Evolutionary conservation across 2,797 vertebrate species (phyloP).

Genomic region (Graptemys geographica): DNA sequence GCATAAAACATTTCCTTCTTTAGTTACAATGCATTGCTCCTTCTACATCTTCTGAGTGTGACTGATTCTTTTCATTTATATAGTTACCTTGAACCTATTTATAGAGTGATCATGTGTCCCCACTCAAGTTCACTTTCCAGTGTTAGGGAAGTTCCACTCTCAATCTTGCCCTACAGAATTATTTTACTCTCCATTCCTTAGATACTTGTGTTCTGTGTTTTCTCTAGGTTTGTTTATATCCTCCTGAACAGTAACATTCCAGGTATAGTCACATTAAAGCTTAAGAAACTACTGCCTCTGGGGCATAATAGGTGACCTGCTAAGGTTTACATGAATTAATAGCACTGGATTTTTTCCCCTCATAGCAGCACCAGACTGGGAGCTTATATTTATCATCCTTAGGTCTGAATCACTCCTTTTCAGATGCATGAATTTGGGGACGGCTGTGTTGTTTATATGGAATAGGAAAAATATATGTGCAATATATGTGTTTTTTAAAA

Average conservation of each 20-base stretch:
- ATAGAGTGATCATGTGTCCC: background rate
- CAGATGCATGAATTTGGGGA: background rate
- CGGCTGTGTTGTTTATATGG: background rate
- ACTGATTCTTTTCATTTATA: background rate
- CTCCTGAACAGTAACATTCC: background rate
- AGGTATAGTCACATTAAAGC: background rate
- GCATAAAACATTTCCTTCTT: background rate
- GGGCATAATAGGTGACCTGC: background rate
- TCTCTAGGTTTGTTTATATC: background rate
- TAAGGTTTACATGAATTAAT: background rate
- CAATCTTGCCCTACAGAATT: background rate
- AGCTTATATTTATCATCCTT: background rate
- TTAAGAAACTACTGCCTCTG: background rate
- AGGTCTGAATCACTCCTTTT: background rate
- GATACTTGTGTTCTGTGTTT: background rate
- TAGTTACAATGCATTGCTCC: background rate
- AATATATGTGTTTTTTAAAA: background rate
- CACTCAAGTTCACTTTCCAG: background rate
- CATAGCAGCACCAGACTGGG: rapidly evolving
- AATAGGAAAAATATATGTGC: rapidly evolving
- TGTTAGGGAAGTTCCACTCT: background rate
- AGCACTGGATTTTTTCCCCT: background rate
- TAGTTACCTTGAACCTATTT: background rate
- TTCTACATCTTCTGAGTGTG: background rate
- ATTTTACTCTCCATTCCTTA: background rate